Base-by-base conservation (phyloP, 1,140 invertebrate species). In the Popillia japonica region DNA sequence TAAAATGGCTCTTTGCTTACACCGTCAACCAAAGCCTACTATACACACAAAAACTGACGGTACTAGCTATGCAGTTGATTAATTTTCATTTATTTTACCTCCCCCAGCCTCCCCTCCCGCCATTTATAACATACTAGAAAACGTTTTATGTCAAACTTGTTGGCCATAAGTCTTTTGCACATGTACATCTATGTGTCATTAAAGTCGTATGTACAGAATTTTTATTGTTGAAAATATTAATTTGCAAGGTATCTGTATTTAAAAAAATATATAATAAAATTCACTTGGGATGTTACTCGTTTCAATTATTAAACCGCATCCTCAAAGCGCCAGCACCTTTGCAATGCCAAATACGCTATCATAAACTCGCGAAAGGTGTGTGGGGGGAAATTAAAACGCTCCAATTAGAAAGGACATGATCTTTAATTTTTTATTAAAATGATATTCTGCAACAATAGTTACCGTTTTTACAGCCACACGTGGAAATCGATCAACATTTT, bases 131-230 rank as follows among this genome's bases (percentile, higher is more conserved):
- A 20, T 22, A 64, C 8, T 64, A 64, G 23, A 64, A 23, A 17
- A 23, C 17, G 17, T 64, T 22, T 22, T 61, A 64, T 64, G 61
- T 64, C 61, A 64, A n/a, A 20, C 23, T 22, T 64, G 61, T 64
- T 64, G 23, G 61, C 61, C 61, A 64, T 64, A 64, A n/a, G 22
- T 17, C 17, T 48, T 64, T 64, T 64, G 61, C 61, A 64, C 61
- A 64, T 64, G 61, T 64, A 20, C 61, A 64, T 64, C 61, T 64
- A 64, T 64, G 23, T 64, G 61, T 64, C 17, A 64, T 64, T 22
- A 22, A 64, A 64, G 61, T 64, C 61, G 17, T 64, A 64, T 64
- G 61, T 64, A 64, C 61, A 64, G 61, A 64, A 64, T 64, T 64
- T 64, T 64, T 64, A 64, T 64, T 64, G 61, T 64, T 64, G 61